Evolutionary conservation across 2,797 vertebrate genomes (phyloP), one percentile per base, ranked within the genome.

Genomic region (Lemur catta): DNA sequence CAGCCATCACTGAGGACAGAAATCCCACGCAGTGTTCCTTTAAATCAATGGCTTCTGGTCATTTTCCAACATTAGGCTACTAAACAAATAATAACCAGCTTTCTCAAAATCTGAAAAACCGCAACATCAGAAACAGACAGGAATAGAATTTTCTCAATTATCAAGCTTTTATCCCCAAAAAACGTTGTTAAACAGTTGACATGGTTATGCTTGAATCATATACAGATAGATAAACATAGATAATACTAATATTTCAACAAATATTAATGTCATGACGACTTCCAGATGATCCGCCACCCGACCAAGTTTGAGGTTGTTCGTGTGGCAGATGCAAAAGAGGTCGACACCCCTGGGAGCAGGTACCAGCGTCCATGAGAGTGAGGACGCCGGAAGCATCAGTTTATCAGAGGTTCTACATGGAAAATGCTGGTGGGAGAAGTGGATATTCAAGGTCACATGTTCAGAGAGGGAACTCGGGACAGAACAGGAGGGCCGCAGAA

Each of bases 291-390:
- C 28, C 2, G 6, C 38, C 43, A 35, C 22, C 12, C n/a, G 63
- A 33, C 17, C 24, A 69, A 20, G 22, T 17, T 4, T 1, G 18
- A 76, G 78, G 69, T 8, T 24, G 8, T 4, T 33, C 35, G 79
- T 57, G 59, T 61, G 14, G 75, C 7, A 69, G 74, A 57, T 30
- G 17, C 46, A 26, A 63, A n/a, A 46, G 67, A 76, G 55, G 28
- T n/a, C 38, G 3, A 13, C 43, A 48, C 41, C 33, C 11, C 35
- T 10, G 13, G 57, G 35, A 65, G 17, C 24, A 10, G 22, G 72
- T 50, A 33, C 7, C 33, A 9, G 8, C 0, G 2, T 15, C 52
- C 35, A 0, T 3, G 9, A 46, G n/a, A 57, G 17, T 6, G 3
- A 59, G 24, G 80, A 12, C 1, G 0, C 33, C 28, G 41, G 46